Percentiles rank a stretch among this genome's conserved stretches.
Evolutionary conservation across 2,113 vertebrate genomes (phyloP).

Genomic region (Festucalex cinctus): DNA sequence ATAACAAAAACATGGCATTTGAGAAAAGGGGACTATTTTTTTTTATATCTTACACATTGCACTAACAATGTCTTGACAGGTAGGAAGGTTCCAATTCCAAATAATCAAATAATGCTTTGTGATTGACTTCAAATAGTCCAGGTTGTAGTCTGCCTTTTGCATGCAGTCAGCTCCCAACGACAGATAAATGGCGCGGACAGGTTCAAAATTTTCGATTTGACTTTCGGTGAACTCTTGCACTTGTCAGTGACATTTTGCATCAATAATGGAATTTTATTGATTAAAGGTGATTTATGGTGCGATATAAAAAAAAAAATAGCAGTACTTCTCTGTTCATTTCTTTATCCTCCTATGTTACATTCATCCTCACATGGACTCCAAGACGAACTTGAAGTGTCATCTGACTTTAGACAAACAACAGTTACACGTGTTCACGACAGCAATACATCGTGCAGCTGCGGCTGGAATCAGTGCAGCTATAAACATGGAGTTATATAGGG

Average conservation of each 20-base stretch:
- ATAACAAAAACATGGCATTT: no score
- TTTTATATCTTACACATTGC: no score
- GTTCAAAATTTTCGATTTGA: no score
- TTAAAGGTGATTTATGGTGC: not conserved
- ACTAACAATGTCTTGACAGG: no score
- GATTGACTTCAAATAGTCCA: no score
- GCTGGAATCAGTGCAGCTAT: not conserved
- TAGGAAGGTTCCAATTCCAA: no score
- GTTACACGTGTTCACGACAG: not conserved
- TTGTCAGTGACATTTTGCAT: not conserved
- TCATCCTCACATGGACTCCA: not conserved
- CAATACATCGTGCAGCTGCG: not conserved
- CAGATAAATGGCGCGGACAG: no score
- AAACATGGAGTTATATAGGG: constrained; percentile 10
- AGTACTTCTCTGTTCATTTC: not conserved
- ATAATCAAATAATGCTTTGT: no score
- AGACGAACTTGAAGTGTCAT: not conserved
- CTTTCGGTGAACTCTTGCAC: no score
- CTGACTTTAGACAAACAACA: not conserved
- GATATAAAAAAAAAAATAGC: not conserved
- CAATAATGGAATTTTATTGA: not conserved
- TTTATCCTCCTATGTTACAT: not conserved
- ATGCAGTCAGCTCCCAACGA: not conserved
- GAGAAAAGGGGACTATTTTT: no score
- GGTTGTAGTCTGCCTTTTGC: no score